phyloP scores from a whole-genome alignment of 2,797 vertebrate species.

The Taenioides sp. region DNA sequence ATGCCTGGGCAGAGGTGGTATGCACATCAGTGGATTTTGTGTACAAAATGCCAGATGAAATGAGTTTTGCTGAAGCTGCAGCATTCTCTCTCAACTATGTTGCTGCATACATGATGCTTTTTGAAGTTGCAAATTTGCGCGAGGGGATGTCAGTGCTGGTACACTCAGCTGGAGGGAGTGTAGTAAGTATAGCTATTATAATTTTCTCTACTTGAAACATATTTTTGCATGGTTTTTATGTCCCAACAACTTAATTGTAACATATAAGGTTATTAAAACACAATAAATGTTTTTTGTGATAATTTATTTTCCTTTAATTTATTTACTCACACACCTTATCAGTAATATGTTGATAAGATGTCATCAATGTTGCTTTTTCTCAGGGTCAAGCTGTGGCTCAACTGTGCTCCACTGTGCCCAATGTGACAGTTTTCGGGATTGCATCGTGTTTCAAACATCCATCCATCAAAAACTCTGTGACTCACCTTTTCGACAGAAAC shows the following conservation, averaged over 20 bases:
- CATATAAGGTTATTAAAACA: no score
- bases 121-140: constrained; percentile 94
- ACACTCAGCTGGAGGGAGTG: constrained; percentile 94
- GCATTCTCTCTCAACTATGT: constrained; percentile 97
- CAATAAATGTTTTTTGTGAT: neutral
- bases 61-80: constrained; percentile 94
- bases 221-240: neutral
- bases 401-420: constrained; percentile 91
- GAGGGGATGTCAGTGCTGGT: constrained; percentile 98
- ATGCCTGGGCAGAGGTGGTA: constrained; percentile 96
- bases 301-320: neutral
- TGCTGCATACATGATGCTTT: constrained; percentile 98
- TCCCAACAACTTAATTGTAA: neutral
- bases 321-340: neutral
- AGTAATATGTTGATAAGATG: constrained; percentile 21
- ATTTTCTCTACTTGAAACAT: constrained; percentile 5
- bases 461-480: constrained; percentile 93
- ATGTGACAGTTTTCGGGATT: constrained; percentile 92
- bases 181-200: constrained; percentile 81
- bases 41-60: constrained; percentile 96
- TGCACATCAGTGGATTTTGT: constrained; percentile 91
- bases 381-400: constrained; percentile 98
- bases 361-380: constrained; percentile 51
- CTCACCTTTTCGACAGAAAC: constrained; percentile 95
- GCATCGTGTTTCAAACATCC: constrained; percentile 96